Conservation (phyloP, 2,888 invertebrate species). For the Xanthorhoe designata region DNA sequence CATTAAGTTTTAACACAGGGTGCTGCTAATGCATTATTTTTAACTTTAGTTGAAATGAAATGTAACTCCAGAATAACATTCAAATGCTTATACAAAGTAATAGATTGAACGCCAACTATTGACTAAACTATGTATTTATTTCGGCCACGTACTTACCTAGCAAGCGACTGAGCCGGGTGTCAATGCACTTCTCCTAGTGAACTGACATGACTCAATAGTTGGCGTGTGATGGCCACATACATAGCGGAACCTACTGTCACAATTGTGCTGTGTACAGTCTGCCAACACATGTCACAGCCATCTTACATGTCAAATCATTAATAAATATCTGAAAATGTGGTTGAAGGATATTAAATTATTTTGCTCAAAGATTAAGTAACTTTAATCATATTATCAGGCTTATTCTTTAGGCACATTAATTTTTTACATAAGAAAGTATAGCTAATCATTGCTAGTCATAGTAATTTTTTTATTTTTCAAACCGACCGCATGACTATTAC, state of each 20-base stretch:
- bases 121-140: slow-evolving; percentile 44
- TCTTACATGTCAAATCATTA: slow-evolving; percentile 18
- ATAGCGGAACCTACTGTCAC: slow-evolving; percentile 54
- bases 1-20: no score
- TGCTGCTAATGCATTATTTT: no score
- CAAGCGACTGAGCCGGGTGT: slow-evolving; percentile 50
- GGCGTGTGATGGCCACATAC: slow-evolving; percentile 48
- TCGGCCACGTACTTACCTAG: slow-evolving; percentile 44
- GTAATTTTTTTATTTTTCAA: neutral
- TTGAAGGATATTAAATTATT: neutral
- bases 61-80: neutral
- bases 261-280: slow-evolving; percentile 35
- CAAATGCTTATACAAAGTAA: no score
- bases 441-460: no score
- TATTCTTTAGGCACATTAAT: no score
- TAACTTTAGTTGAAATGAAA: no score
- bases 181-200: slow-evolving; percentile 62
- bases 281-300: slow-evolving; percentile 45
- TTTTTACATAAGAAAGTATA: no score
- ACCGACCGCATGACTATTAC: neutral
- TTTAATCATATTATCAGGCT: no score
- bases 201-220: slow-evolving; percentile 58
- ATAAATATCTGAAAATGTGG: neutral
- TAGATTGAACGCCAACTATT: slow-evolving; percentile 2
- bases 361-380: no score